phyloP scores from a whole-genome alignment of 2,888 invertebrate genomes.

The Myopa testacea region DNA sequence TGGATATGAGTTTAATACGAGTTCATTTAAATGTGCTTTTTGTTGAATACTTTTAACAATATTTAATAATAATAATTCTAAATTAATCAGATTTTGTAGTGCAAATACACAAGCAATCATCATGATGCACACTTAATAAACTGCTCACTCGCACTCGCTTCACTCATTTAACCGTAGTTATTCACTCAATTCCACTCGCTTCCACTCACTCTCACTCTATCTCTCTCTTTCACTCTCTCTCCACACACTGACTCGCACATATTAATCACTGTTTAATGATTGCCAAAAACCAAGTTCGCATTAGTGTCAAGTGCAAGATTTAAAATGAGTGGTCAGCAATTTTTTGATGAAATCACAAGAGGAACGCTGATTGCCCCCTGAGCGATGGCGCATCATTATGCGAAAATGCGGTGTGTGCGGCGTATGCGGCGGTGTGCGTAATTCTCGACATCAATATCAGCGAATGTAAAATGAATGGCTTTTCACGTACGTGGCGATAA shows the following conservation, averaged over 20 bases:
- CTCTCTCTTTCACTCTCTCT: background rate
- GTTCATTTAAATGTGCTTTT: too few species aligned
- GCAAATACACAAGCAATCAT: too few species aligned
- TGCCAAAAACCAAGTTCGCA: slow-evolving; percentile 31
- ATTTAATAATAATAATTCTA: too few species aligned
- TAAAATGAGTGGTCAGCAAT: slow-evolving; percentile 24
- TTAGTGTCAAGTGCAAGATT: slow-evolving; percentile 38
- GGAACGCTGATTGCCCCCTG: slow-evolving; percentile 31
- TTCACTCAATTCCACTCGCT: background rate
- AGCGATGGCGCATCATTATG: slow-evolving; percentile 28
- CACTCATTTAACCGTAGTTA: background rate
- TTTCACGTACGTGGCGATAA: slow-evolving; percentile 33
- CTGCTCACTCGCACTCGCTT: background rate
- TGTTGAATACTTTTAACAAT: too few species aligned
- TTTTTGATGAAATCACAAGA: slow-evolving; percentile 27
- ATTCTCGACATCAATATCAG: slow-evolving; percentile 13
- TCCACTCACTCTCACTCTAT: background rate
- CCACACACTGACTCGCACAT: background rate
- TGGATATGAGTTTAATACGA: too few species aligned
- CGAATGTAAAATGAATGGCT: slow-evolving; percentile 37
- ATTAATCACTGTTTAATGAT: slow-evolving; percentile 22
- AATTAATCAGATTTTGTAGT: too few species aligned
- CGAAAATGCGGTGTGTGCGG: slow-evolving; percentile 5
- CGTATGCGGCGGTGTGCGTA: background rate
- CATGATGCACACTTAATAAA: background rate